Conservation (phyloP, 1,140 invertebrate species). For the Tetramorium simillimum region DNA sequence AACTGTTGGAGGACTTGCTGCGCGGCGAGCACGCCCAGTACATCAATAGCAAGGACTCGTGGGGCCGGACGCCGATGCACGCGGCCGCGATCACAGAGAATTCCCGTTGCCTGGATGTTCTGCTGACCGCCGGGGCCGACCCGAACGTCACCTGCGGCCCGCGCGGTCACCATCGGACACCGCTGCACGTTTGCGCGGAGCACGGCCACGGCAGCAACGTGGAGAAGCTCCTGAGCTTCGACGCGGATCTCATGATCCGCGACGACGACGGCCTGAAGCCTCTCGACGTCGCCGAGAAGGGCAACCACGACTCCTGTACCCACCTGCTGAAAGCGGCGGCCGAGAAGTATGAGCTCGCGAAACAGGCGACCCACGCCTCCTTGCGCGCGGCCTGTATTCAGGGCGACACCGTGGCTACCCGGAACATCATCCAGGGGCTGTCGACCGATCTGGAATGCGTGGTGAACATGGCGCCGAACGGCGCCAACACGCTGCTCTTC, state of each 20-base stretch:
- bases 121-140: slow-evolving; percentile 91
- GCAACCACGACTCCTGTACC: slow-evolving; percentile 89
- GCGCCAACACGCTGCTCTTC: slow-evolving; percentile 94
- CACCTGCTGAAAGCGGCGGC: slow-evolving; percentile 89
- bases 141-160: slow-evolving; percentile 90
- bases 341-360: slow-evolving; percentile 90
- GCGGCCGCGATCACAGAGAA: slow-evolving; percentile 95
- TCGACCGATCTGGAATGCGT: slow-evolving; percentile 89
- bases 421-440: slow-evolving; percentile 88
- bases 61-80: slow-evolving; percentile 93
- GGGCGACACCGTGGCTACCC: slow-evolving; percentile 89
- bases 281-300: slow-evolving; percentile 91
- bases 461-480: slow-evolving; percentile 94
- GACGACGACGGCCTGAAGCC: slow-evolving; percentile 90
- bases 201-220: slow-evolving; percentile 92
- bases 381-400: slow-evolving; percentile 90
- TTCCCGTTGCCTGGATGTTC: slow-evolving; percentile 91
- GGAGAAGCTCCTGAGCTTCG: slow-evolving; percentile 88
- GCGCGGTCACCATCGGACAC: slow-evolving; percentile 89
- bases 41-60: slow-evolving; percentile 91
- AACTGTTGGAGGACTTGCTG: slow-evolving; percentile 93
- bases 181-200: slow-evolving; percentile 93
- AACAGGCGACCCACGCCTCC: slow-evolving; percentile 89
- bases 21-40: slow-evolving; percentile 89
- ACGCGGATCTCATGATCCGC: slow-evolving; percentile 88